phyloP scores from a whole-genome alignment of 53 echinoderm and acorn worm genomes.

The Antedon mediterranea region DNA sequence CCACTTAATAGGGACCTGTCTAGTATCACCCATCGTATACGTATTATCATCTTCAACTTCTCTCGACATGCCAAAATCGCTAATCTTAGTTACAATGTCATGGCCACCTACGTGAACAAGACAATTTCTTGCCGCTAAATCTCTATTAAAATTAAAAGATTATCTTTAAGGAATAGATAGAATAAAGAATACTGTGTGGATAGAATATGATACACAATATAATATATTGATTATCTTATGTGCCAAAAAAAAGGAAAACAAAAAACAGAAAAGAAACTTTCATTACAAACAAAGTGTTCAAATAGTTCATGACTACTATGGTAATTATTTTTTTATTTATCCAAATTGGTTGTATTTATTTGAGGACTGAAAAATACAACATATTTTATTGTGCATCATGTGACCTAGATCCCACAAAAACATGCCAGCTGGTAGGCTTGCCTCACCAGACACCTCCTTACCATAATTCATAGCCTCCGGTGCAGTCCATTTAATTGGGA shows the following conservation, averaged over 20 bases:
- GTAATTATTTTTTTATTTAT: too few relatives aligned
- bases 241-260: too few relatives aligned
- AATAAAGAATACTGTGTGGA: not conserved
- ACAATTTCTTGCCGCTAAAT: conserved; percentile 9
- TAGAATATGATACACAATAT: not conserved
- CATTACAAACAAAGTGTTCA: not conserved
- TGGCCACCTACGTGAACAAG: not conserved
- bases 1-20: conserved; percentile 10
- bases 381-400: not conserved
- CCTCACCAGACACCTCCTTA: conserved; percentile 17
- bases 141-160: not conserved
- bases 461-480: conserved; percentile 99
- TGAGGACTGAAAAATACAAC: too few relatives aligned
- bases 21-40: not conserved
- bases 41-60: not conserved
- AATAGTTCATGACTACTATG: too few relatives aligned
- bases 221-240: not conserved
- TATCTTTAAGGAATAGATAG: not conserved
- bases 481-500: conserved; percentile 98
- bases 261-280: too few relatives aligned
- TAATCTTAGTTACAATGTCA: not conserved
- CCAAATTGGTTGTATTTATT: too few relatives aligned
- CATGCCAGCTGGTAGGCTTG: not conserved
- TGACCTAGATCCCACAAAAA: not conserved
- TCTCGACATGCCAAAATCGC: conserved; percentile 11